A percentile compares a stretch with the other conserved stretches of the same genome.
These are phyloP conservation scores for Erythrocercus mccallii DNA, from an alignment of 2,113 vertebrate genomes.

Conservation along the genomic window DNA sequence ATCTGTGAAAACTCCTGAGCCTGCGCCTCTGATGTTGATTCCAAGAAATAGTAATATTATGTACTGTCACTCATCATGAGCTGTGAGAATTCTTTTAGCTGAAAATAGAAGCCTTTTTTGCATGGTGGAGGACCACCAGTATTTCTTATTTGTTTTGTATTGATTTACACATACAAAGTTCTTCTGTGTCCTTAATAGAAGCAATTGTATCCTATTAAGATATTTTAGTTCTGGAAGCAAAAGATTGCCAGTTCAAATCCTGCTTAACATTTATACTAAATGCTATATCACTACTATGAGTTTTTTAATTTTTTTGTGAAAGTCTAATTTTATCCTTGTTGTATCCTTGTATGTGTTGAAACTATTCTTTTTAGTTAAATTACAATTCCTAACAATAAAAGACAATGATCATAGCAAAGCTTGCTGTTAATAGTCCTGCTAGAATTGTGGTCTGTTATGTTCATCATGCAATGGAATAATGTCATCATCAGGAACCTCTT, in stretches of 20 bases:
- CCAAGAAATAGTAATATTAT: not conserved
- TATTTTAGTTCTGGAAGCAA: not conserved
- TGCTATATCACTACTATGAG: not conserved
- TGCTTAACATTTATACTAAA: not conserved
- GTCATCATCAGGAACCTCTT: slow-evolving; percentile 24
- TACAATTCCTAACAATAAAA: slow-evolving; percentile 44
- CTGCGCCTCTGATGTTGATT: not conserved
- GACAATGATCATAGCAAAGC: slow-evolving; percentile 8
- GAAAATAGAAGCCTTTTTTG: not conserved
- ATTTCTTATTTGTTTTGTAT: not conserved
- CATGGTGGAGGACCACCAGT: not conserved
- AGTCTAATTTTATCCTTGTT: not conserved
- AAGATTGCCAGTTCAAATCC: not conserved
- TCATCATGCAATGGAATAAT: slow-evolving; percentile 17
- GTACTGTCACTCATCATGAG: not conserved
- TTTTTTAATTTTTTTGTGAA: not conserved
- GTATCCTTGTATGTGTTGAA: slow-evolving; percentile 16
- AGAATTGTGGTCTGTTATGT: not conserved
- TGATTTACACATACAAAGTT: not conserved
- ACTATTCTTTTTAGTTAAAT: slow-evolving; percentile 48
- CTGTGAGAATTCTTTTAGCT: not conserved
- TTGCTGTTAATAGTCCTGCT: slow-evolving; percentile 15
- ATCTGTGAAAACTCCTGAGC: not conserved
- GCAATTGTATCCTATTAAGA: not conserved
- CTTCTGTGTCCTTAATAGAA: not conserved